Evolutionary conservation across 2,113 vertebrate genomes (phyloP).

Genomic region (Heliornis fulica): DNA sequence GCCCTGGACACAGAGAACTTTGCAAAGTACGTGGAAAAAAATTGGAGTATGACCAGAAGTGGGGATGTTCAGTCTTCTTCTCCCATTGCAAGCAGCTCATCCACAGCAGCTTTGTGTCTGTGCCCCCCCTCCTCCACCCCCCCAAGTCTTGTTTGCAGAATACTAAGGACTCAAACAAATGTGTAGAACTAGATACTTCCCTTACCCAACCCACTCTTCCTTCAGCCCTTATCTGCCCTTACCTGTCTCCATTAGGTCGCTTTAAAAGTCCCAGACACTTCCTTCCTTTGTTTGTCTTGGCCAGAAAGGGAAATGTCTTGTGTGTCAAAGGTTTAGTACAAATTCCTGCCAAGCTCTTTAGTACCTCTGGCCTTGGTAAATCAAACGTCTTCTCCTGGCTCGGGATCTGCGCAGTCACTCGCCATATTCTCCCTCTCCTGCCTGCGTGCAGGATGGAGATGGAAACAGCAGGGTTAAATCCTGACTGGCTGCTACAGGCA

Average conservation of each 20-base stretch:
- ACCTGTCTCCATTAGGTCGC: conserved; percentile 54
- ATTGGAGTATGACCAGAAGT: accelerated
- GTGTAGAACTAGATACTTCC: conserved; percentile 21
- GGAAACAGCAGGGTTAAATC: neutral
- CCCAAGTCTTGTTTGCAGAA: neutral
- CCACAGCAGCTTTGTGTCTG: neutral
- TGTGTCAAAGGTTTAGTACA: conserved; percentile 44
- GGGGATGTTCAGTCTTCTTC: neutral
- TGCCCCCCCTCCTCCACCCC: no score
- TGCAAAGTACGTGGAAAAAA: neutral
- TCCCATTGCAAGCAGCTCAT: neutral
- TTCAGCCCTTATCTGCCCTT: conserved; percentile 64
- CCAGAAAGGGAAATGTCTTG: conserved; percentile 64
- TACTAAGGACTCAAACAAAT: neutral
- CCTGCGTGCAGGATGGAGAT: accelerated
- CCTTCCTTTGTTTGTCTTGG: conserved; percentile 70
- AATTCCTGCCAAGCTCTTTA: conserved; percentile 38
- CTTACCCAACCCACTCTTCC: conserved; percentile 48
- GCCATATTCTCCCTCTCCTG: neutral
- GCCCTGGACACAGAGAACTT: neutral
- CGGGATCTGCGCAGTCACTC: neutral
- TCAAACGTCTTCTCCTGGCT: neutral
- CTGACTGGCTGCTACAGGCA: accelerated
- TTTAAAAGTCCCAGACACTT: conserved; percentile 63
- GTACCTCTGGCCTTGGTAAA: conserved; percentile 17